Conservation (phyloP, 1,140 invertebrate species). For the Solen grandis region DNA sequence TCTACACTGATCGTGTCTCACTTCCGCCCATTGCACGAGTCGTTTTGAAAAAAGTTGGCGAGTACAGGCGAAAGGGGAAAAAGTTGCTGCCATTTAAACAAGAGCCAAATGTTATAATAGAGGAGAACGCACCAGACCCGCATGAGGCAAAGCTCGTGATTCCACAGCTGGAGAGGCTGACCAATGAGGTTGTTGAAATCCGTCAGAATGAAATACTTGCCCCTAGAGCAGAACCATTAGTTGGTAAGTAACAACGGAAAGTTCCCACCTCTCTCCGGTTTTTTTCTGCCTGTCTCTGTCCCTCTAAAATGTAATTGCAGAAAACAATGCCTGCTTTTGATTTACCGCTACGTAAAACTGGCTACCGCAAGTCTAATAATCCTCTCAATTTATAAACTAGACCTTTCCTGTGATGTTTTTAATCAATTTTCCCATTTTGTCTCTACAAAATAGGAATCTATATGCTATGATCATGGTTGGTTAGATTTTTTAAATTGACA, state of each 20-base stretch:
- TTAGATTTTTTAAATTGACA: too few relatives aligned
- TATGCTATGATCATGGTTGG: too few relatives aligned
- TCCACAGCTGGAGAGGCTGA: constrained; percentile 6
- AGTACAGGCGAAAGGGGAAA: constrained; percentile 55
- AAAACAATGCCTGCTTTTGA: too few relatives aligned
- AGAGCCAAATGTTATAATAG: neutral
- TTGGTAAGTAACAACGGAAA: constrained; percentile 40
- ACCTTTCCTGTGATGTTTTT: too few relatives aligned
- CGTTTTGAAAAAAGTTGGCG: constrained; percentile 53
- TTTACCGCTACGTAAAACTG: too few relatives aligned
- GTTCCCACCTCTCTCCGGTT: neutral
- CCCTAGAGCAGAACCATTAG: constrained; percentile 32
- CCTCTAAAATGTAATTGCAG: too few relatives aligned
- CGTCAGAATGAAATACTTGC: constrained; percentile 30
- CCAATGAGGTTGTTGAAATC: neutral
- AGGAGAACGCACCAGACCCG: neutral
- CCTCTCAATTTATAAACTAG: too few relatives aligned
- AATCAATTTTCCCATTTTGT: too few relatives aligned
- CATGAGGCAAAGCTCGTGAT: neutral
- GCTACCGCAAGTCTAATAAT: too few relatives aligned
- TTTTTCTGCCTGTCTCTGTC: too few relatives aligned
- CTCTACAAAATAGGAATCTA: too few relatives aligned
- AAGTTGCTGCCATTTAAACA: constrained; percentile 25
- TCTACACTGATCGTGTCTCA: constrained; percentile 62
- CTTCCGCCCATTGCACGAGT: constrained; percentile 66